phyloP scores from a whole-genome alignment of 2,797 vertebrate genomes.

The Periparus ater region DNA sequence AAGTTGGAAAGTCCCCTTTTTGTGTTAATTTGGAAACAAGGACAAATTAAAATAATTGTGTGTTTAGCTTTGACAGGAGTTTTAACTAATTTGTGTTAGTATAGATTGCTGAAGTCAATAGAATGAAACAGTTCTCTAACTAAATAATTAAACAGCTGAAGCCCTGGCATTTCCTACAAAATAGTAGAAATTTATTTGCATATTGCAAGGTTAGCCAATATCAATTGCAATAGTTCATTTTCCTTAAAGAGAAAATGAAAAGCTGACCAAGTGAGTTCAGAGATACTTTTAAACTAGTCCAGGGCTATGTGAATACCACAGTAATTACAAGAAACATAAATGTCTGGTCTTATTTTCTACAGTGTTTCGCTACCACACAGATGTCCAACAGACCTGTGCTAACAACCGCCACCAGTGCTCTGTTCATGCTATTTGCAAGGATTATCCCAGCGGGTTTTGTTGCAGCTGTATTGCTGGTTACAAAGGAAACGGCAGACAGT shows the following conservation, averaged over 20 bases:
- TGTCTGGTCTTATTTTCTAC: conserved; percentile 25
- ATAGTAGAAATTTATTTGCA: neutral
- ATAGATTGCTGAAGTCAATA: neutral
- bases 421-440: conserved; percentile 86
- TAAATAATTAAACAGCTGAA: neutral
- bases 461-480: conserved; percentile 91
- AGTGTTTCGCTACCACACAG: conserved; percentile 92
- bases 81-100: neutral
- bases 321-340: neutral
- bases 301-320: neutral
- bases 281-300: neutral
- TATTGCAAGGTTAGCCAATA: neutral
- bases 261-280: neutral
- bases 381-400: conserved; percentile 81
- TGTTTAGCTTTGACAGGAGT: neutral
- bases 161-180: neutral
- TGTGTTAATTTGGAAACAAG: neutral
- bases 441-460: conserved; percentile 88
- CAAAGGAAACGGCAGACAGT: conserved; percentile 94
- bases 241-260: neutral
- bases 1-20: neutral
- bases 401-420: conserved; percentile 89
- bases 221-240: neutral
- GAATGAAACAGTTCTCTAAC: neutral
- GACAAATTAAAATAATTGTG: neutral